Percentiles rank a stretch among this genome's conserved stretches.
phyloP scores from a whole-genome alignment of 1,140 invertebrate species.

The Ylistrum balloti region DNA sequence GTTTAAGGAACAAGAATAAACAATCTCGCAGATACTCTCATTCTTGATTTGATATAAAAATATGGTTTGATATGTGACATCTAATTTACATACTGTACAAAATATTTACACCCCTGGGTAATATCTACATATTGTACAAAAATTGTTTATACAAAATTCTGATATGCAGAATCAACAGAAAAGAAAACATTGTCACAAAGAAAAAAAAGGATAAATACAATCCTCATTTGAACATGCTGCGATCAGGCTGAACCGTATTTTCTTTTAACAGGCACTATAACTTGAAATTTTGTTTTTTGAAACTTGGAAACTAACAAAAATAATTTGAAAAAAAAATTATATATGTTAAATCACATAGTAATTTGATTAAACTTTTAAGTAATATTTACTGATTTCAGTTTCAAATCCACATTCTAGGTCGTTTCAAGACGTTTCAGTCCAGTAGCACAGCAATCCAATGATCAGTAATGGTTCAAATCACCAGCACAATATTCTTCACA shows the following conservation, averaged over 20 bases:
- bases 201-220: background rate
- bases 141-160: background rate
- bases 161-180: background rate
- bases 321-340: background rate
- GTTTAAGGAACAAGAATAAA: background rate
- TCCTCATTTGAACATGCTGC: background rate
- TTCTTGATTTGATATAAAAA: constrained; percentile 22
- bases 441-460: background rate
- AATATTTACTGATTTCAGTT: background rate
- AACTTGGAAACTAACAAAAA: background rate
- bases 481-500: too few species aligned
- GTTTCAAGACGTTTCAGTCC: constrained; percentile 17
- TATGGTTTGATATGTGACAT: background rate
- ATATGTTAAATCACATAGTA: background rate
- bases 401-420: too few species aligned
- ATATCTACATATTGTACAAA: constrained; percentile 29
- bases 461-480: background rate
- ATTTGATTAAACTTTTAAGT: background rate
- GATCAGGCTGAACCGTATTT: background rate
- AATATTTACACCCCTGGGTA: background rate
- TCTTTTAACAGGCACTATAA: background rate
- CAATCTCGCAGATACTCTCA: background rate
- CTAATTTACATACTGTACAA: constrained; percentile 12
- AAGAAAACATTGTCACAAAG: background rate
- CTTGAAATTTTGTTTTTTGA: too few species aligned